Evolutionary conservation across 1,140 invertebrate species (phyloP).

Genomic region (Scaptomyza graminum): DNA sequence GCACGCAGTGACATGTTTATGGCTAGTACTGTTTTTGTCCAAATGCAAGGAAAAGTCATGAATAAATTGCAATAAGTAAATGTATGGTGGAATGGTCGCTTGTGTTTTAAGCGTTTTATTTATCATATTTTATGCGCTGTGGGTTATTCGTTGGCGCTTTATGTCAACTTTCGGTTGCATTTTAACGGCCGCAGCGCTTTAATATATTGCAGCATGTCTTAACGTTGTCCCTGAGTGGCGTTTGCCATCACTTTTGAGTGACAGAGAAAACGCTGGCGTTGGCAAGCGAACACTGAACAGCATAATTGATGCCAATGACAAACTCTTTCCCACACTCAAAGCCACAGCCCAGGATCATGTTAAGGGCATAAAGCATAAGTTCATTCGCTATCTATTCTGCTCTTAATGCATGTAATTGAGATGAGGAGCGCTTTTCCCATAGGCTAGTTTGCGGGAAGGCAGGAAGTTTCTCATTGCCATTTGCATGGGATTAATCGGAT

Average conservation of each 20-base stretch:
- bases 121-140: constrained; percentile 39
- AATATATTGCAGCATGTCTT: constrained; percentile 67
- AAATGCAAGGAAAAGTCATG: constrained; percentile 52
- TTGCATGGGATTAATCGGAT: constrained; percentile 48
- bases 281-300: constrained; percentile 25
- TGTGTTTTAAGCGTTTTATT: constrained; percentile 41
- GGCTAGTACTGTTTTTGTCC: constrained; percentile 15
- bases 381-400: constrained; percentile 18
- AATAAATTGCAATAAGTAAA: constrained; percentile 63
- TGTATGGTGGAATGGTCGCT: constrained; percentile 8
- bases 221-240: constrained; percentile 43
- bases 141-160: constrained; percentile 19
- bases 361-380: neutral
- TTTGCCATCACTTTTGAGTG: constrained; percentile 56
- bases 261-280: constrained; percentile 39
- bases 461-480: constrained; percentile 42
- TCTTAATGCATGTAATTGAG: constrained; percentile 40
- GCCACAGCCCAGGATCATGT: neutral
- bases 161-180: constrained; percentile 41
- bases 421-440: neutral
- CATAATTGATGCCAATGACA: constrained; percentile 61
- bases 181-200: constrained; percentile 47
- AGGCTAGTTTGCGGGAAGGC: neutral
- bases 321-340: constrained; percentile 1
- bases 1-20: constrained; percentile 14